phyloP scores from a whole-genome alignment of 2,888 invertebrate species.

The Lumbricus terrestris region DNA sequence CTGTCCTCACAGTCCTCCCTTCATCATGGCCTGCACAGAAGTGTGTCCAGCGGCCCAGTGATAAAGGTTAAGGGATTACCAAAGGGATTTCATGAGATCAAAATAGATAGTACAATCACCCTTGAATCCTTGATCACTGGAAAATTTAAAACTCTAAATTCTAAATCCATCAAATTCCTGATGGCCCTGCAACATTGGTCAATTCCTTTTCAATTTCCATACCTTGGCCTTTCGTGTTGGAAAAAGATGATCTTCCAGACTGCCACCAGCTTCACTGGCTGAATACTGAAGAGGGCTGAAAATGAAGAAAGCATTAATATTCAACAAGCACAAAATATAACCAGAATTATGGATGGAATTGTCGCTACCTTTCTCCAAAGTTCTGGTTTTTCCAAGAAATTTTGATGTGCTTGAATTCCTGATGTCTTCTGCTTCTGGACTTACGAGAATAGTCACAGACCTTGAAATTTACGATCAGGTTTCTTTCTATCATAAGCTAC shows the following conservation, averaged over 20 bases:
- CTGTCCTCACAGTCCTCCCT: too few species aligned
- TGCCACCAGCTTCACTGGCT: not conserved
- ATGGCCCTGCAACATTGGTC: too few species aligned
- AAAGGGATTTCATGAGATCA: not conserved
- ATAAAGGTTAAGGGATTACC: too few species aligned
- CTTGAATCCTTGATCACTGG: not conserved
- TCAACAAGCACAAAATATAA: not conserved
- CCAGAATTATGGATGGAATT: too few species aligned
- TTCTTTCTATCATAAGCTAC: too few species aligned
- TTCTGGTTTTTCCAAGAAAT: not conserved
- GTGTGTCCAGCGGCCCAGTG: too few species aligned
- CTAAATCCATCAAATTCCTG: not conserved
- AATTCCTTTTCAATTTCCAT: not conserved
- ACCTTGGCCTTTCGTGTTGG: constrained; percentile 25
- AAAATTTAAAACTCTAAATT: not conserved
- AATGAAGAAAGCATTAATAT: not conserved
- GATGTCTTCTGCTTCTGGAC: not conserved
- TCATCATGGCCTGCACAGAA: too few species aligned
- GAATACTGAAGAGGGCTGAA: constrained; percentile 31
- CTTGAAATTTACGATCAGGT: too few species aligned
- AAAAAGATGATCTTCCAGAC: not conserved
- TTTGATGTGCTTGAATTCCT: not conserved
- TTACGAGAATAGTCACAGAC: not conserved
- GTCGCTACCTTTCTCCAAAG: too few species aligned
- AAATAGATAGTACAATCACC: not conserved